These are phyloP conservation scores for Agrochola litura DNA, from an alignment of 2,888 invertebrate genomes.

Conservation along the genomic window DNA sequence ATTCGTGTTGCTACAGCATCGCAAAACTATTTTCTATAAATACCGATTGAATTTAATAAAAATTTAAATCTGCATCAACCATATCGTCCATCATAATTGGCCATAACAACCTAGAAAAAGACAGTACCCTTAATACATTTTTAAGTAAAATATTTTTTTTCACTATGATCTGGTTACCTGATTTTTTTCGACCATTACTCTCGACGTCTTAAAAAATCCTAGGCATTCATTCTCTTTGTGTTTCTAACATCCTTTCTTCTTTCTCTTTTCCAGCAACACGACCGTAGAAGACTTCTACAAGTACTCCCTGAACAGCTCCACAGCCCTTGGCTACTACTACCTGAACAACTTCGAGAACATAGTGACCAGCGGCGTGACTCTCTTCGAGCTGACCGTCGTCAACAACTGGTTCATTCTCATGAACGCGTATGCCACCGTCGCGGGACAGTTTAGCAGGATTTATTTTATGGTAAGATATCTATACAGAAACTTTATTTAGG, in stretches of 20 bases:
- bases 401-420: constrained; percentile 98
- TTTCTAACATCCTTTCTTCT: neutral
- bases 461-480: constrained; percentile 93
- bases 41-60: neutral
- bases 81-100: neutral
- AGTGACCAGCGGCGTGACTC: constrained; percentile 94
- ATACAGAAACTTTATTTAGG: too few species aligned
- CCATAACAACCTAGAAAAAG: neutral
- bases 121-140: too few species aligned
- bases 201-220: neutral
- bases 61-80: neutral
- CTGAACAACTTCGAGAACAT: constrained; percentile 96
- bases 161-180: too few species aligned
- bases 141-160: too few species aligned
- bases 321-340: constrained; percentile 95
- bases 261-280: constrained; percentile 91
- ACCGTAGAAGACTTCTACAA: constrained; percentile 96
- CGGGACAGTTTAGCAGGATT: constrained; percentile 93
- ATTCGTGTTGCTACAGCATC: neutral
- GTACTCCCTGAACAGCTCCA: constrained; percentile 92
- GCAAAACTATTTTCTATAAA: neutral
- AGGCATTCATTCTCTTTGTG: neutral
- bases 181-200: neutral
- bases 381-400: constrained; percentile 97
- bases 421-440: constrained; percentile 95